Evolutionary conservation across 1,140 invertebrate genomes (phyloP), one percentile per base, ranked within the genome.

Genomic region (Drosophila pseudoananassae): DNA sequence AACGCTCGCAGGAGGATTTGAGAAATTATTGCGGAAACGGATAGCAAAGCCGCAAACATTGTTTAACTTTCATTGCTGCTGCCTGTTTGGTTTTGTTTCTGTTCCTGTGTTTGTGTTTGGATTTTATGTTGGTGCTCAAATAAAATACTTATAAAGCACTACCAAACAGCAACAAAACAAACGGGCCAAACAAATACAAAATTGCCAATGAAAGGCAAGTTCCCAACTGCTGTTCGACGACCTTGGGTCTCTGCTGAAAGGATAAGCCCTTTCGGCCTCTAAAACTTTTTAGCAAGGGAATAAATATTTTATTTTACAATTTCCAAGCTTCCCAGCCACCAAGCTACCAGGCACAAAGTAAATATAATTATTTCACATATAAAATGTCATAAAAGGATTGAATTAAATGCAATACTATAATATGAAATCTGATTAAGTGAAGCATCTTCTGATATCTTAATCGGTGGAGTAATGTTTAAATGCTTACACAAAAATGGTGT

Each of bases 11-110:
- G 74, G 77, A 78, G 68, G 79, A 81, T 78, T 64, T 74, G 54
- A 81, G 74, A 85, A 81, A 85, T 87, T 81, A 87, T 85, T 87
- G 74, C 81, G 78, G 74, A 85, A 85, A 70, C 72, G 82, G 69
- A 81, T 81, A 82, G 84, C 78, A 78, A 53, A 69, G 53, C 76
- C 60, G 50, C 80, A 79, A 83, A 84, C 80, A 84, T 76, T 83
- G 80, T 84, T 83, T 84, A 79, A 84, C 80, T 83, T 83, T 79
- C 76, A 83, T 72, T 83, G 79, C 65, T 83, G 79, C 65, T 51
- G 65, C 61, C 66, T 23, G 43, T 31, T 59, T 60, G 58, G 58
- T 52, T 33, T 36, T 33, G 29, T 27, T 68, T 14, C 27, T 38
- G 31, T 12, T 46, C 23, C 38, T 45, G 55, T 40, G 51, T 15